Conservation (phyloP, 2,113 vertebrate genomes). For the Indicator maculatus region DNA sequence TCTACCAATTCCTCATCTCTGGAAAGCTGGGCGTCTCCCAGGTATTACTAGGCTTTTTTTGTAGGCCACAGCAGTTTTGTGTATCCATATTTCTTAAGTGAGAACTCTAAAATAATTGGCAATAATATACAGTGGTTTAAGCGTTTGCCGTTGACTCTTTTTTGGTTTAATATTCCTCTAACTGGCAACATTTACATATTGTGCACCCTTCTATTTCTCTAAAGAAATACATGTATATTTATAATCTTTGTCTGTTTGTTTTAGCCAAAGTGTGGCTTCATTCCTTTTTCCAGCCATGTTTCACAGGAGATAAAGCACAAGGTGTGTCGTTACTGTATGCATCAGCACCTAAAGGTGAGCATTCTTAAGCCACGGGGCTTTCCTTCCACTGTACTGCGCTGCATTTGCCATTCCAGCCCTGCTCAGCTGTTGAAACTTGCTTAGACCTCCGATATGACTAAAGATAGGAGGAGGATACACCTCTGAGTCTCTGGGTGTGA, state of each 20-base stretch:
- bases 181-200: not conserved
- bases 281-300: constrained; percentile 89
- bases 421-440: constrained; percentile 22
- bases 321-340: constrained; percentile 98
- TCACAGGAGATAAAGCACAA: constrained; percentile 92
- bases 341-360: constrained; percentile 90
- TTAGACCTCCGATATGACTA: not conserved
- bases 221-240: not conserved
- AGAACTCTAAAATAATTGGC: not conserved
- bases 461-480: not conserved
- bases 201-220: not conserved
- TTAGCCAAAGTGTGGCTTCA: constrained; percentile 97
- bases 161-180: not conserved
- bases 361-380: not conserved
- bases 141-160: not conserved
- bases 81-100: not conserved
- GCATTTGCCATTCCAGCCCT: not conserved
- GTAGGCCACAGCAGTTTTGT: not conserved
- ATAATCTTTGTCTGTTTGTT: constrained; percentile 40
- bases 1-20: not conserved
- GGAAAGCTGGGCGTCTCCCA: not conserved
- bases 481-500: constrained; percentile 14
- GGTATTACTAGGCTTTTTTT: not conserved
- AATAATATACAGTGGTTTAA: not conserved
- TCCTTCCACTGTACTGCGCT: not conserved